Percentiles rank a stretch among this genome's conserved stretches.
phyloP scores from a whole-genome alignment of 2,113 vertebrate genomes.

The Labrus mixtus region DNA sequence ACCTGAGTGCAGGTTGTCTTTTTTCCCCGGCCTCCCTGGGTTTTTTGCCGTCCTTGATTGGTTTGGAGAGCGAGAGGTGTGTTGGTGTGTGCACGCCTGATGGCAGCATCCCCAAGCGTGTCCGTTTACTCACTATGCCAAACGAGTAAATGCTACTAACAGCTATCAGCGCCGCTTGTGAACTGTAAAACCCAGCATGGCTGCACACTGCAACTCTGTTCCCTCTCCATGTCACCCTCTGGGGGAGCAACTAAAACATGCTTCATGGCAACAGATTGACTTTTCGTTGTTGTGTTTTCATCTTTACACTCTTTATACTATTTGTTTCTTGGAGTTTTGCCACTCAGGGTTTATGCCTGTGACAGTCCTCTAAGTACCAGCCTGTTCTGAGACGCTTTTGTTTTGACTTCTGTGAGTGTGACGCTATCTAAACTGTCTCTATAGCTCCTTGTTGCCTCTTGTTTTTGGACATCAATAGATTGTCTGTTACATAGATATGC shows the following conservation, averaged over 20 bases:
- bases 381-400: conserved; percentile 33
- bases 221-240: conserved; percentile 16
- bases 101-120: conserved; percentile 44
- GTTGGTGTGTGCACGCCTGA: conserved; percentile 3
- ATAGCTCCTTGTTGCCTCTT: conserved; percentile 25
- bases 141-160: conserved; percentile 52
- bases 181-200: conserved; percentile 49
- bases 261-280: conserved; percentile 10
- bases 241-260: conserved; percentile 27
- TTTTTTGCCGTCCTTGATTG: conserved; percentile 39
- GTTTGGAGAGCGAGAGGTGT: conserved; percentile 39
- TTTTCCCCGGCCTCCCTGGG: conserved; percentile 1
- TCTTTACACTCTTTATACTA: background rate
- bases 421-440: conserved; percentile 26
- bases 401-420: conserved; percentile 36
- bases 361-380: conserved; percentile 22
- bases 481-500: conserved; percentile 10
- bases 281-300: conserved; percentile 17
- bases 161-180: conserved; percentile 52
- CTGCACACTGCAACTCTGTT: conserved; percentile 37
- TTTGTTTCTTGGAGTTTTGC: conserved; percentile 20
- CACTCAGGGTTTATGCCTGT: conserved; percentile 7
- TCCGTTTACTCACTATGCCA: conserved; percentile 55
- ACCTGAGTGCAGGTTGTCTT: conserved; percentile 23
- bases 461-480: conserved; percentile 43